phyloP scores from a whole-genome alignment of 2,113 vertebrate species.

The Andinoacara biseriatus region DNA sequence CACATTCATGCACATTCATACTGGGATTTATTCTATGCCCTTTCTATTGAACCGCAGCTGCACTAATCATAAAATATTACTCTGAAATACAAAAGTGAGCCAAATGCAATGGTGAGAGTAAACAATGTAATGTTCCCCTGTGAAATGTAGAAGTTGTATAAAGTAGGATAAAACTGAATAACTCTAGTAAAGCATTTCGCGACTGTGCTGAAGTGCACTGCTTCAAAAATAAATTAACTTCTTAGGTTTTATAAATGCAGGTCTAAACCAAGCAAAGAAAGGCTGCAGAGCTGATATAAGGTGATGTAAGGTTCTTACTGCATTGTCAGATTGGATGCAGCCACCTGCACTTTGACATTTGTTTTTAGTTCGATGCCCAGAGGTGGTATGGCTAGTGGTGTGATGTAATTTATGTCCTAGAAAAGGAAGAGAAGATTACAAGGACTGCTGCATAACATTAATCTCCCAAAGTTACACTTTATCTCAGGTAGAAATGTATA shows the following conservation, averaged over 20 bases:
- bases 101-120: background rate
- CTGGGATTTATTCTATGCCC: background rate
- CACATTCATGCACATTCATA: background rate
- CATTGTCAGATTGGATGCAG: slow-evolving; percentile 74
- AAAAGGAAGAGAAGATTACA: background rate
- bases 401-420: slow-evolving; percentile 72
- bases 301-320: slow-evolving; percentile 65
- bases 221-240: background rate
- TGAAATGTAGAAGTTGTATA: background rate
- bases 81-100: background rate
- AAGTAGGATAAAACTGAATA: slow-evolving; percentile 2
- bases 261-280: background rate
- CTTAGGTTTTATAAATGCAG: slow-evolving; percentile 7
- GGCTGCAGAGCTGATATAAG: background rate
- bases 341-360: slow-evolving; percentile 71
- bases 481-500: background rate
- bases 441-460: background rate
- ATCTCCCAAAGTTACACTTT: slow-evolving; percentile 14
- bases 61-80: background rate
- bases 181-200: background rate
- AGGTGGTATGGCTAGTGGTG: slow-evolving; percentile 62
- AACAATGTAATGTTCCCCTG: background rate
- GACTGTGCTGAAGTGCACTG: background rate
- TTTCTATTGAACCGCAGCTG: background rate
- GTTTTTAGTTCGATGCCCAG: slow-evolving; percentile 73